Evolutionary conservation across 2,797 vertebrate genomes (phyloP).

Genomic region (Helarctos malayanus): DNA sequence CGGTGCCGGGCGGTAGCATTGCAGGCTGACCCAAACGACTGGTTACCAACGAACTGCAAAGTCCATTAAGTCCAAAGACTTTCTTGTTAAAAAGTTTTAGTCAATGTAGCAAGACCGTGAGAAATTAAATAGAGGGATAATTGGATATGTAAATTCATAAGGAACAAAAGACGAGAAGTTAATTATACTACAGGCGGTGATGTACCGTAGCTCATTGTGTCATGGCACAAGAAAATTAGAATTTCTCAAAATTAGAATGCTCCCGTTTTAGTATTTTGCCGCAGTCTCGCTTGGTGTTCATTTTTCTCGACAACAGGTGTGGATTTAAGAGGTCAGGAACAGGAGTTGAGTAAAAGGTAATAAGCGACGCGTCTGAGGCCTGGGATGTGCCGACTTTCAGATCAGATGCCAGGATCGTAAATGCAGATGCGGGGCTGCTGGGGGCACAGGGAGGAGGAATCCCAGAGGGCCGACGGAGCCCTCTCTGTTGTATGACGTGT

Average conservation of each 20-base stretch:
- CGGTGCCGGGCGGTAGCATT: accelerated
- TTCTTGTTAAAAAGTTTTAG: conserved; percentile 51
- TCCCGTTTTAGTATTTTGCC: neutral
- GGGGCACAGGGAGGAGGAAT: neutral
- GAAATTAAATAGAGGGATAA: conserved; percentile 79
- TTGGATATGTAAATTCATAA: conserved; percentile 66
- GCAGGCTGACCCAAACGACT: neutral
- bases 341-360: neutral
- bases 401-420: neutral
- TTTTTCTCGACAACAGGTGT: neutral
- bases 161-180: conserved; percentile 67
- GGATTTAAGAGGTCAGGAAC: neutral
- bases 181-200: conserved; percentile 27
- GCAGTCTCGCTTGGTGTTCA: neutral
- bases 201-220: conserved; percentile 20
- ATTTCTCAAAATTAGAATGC: neutral
- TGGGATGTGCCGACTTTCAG: neutral
- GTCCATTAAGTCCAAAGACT: conserved; percentile 38
- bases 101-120: conserved; percentile 58
- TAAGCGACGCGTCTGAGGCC: neutral
- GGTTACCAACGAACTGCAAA: conserved; percentile 32
- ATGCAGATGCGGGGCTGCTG: accelerated
- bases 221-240: neutral
- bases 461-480: neutral
- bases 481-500: neutral